These are phyloP conservation scores for Ameiurus melas DNA, from an alignment of 2,113 vertebrate genomes.

Conservation along the genomic window DNA sequence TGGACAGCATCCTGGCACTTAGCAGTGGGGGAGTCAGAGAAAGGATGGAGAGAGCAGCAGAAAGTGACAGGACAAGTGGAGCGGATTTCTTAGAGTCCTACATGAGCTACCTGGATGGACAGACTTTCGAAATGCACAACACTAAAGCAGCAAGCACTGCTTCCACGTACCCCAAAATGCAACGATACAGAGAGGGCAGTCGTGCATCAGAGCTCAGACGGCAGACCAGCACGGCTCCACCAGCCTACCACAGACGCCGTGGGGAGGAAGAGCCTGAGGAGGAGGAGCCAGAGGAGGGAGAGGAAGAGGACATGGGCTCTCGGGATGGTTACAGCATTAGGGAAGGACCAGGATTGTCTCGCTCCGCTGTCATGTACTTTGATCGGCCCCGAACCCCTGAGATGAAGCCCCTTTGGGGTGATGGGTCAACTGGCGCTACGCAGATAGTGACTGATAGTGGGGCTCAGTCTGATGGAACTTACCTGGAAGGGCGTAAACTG, in stretches of 20 bases:
- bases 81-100: conserved; percentile 89
- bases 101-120: conserved; percentile 89
- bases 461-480: conserved; percentile 52
- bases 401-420: conserved; percentile 73
- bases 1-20: conserved; percentile 85
- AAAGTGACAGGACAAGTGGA: conserved; percentile 73
- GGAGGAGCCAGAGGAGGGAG: conserved; percentile 58
- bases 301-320: conserved; percentile 56
- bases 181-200: conserved; percentile 69
- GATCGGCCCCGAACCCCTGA: conserved; percentile 74
- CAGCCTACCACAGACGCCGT: conserved; percentile 70
- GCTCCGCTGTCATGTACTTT: conserved; percentile 72
- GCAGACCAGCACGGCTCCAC: conserved; percentile 71
- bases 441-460: conserved; percentile 60
- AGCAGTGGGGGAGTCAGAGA: conserved; percentile 62
- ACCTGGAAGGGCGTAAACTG: conserved; percentile 73
- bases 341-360: conserved; percentile 68
- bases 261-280: conserved; percentile 66
- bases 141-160: conserved; percentile 66
- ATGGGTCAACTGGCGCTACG: conserved; percentile 49
- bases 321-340: conserved; percentile 65
- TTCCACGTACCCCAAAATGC: conserved; percentile 73
- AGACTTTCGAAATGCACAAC: conserved; percentile 83
- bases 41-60: conserved; percentile 63
- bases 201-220: conserved; percentile 65